Base-by-base conservation (phyloP, 2,113 vertebrate species). In the Melierax canorus region DNA sequence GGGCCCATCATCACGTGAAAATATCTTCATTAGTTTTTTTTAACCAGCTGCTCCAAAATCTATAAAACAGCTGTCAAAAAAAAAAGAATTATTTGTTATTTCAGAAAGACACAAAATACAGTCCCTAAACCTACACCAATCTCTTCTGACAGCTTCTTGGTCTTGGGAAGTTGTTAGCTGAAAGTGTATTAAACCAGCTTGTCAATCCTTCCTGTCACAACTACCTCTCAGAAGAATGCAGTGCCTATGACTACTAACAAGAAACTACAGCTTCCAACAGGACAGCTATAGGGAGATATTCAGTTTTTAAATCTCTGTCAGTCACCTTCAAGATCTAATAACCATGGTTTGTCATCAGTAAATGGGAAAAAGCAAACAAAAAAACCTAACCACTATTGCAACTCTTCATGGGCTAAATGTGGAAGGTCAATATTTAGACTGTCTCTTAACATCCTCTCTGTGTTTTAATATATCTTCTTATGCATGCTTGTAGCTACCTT, bases 1-100 rank as follows among this genome's bases (percentile, higher is more conserved):
- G 43, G 38, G 60, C 63, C 36, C 87, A 63, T 95, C 86, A 92
- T 88, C 68, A 85, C 36, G 95, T 38, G 67, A 83, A 96, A 96
- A 95, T 79, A 64, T 96, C 58, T 97, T 96, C 62, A 94, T 96
- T 96, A 77, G 15, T 0, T 79, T 77, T 69, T 90, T 98, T 96
- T 80, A 97, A 91, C 60, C 88, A 96, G 89, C 78, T 94, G 88
- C 86, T 96, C 45, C 72, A 95, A 89, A 81, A 97, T 68, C 78
- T 96, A 92, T 93, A 92, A 97, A 97, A 94, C 51, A 92, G 38
- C 67, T 96, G 89, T 90, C 83, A 78, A 46, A 21, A 46, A 94
- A 78, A 45, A 94, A 78, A 94, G 50, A 89, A 68, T 88, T 95
- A 96, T 80, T 94, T 88, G 38, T 87, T 97, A 85, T 92, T 96